Base-by-base conservation (phyloP, 2,888 invertebrate species). In the Drosophila picticornis region DNA sequence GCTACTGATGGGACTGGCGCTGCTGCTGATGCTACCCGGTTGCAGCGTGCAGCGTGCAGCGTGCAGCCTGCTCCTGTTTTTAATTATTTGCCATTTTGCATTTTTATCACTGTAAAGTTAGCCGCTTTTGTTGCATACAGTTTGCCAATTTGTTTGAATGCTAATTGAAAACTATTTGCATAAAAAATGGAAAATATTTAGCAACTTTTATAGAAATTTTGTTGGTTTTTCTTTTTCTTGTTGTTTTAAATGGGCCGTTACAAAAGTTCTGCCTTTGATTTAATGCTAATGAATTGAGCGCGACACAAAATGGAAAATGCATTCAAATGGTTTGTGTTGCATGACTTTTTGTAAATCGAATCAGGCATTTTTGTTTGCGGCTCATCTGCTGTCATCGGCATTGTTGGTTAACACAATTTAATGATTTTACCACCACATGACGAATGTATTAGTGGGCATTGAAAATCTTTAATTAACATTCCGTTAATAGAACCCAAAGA, bases 161-260 rank as follows among this genome's bases (percentile, higher is more conserved):
- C 84, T 84, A 84, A 84, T 87, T 84, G 88, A 84, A 83, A 80
- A 80, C 72, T 81, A 74, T 84, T 81, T 83, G 81, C 79, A 77
- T 81, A 66, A 66, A 72, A 62, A 64, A 64, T 60, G 27, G 52
- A 53, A 65, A 72, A 67, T 64, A 64, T 56, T 77, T 50, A 61
- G 66, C 75, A 68, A 58, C 25, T 46, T 25, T 46, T 25, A 25
- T 46, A 25, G 25, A 16, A 0, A 16, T 16, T 46, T 46, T 25
- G 25, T 46, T 9, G 2, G 22, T 9, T 25, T 25, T 9, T 16
- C 1, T 43, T 22, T 43, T 43, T 22, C 4, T 60, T 66, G 61
- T 43, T 56, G 48, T 46, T 5, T 19, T 25, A 50, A 25, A 25
- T 66, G 25, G 6, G 9, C 51, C 56, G 52, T 57, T 72, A 61